Percentiles rank a stretch among this genome's conserved stretches.
Evolutionary conservation across 2,797 vertebrate genomes (phyloP).

Genomic region (Danio jaintianensis): DNA sequence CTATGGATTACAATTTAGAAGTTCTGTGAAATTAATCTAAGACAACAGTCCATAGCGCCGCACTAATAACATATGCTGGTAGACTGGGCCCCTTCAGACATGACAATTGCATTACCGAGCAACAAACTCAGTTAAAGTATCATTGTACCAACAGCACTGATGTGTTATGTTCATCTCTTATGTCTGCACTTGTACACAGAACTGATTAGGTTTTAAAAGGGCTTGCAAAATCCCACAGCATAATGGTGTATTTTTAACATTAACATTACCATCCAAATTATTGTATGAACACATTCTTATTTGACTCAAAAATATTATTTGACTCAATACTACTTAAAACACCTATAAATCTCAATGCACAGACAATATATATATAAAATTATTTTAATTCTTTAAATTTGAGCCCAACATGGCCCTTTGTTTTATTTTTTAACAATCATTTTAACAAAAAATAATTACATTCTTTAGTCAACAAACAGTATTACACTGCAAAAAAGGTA

Average conservation of each 20-base stretch:
- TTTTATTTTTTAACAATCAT: too few relatives aligned
- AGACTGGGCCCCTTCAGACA: constrained; percentile 21
- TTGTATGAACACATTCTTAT: too few relatives aligned
- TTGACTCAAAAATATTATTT: too few relatives aligned
- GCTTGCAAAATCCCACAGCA: neutral
- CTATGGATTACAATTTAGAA: constrained; percentile 73
- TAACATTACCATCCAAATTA: too few relatives aligned
- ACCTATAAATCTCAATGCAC: too few relatives aligned
- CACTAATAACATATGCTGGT: constrained; percentile 40
- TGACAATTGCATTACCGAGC: constrained; percentile 32
- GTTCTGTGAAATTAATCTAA: constrained; percentile 67
- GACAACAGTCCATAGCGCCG: constrained; percentile 58
- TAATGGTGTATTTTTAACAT: neutral
- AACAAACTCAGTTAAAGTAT: constrained; percentile 46
- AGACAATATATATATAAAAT: too few relatives aligned
- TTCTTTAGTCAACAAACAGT: too few relatives aligned
- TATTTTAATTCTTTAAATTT: too few relatives aligned
- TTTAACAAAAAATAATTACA: too few relatives aligned
- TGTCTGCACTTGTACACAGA: neutral
- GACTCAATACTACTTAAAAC: too few relatives aligned
- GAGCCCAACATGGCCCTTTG: too few relatives aligned
- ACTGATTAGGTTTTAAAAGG: neutral
- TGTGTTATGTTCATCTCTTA: neutral
- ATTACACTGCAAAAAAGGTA: too few relatives aligned
- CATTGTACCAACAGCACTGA: constrained; percentile 31